These are phyloP conservation scores for Rotaria sp. DNA, from an alignment of 2,888 invertebrate genomes.

Conservation along the genomic window DNA sequence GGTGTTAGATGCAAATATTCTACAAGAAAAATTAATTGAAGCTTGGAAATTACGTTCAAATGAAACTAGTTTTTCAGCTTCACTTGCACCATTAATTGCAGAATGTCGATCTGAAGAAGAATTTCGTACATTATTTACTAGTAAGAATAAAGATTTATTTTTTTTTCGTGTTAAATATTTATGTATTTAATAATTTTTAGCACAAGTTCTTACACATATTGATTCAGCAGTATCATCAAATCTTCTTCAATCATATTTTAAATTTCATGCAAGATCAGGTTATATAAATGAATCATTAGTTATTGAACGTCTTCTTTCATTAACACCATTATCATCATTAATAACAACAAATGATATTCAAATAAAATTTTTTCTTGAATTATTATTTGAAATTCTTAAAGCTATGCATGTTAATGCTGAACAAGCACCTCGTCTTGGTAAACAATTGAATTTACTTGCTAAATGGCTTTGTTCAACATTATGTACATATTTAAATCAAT, in stretches of 20 bases:
- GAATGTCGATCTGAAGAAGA: not conserved
- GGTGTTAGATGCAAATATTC: not conserved
- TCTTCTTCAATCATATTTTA: slow-evolving; percentile 6
- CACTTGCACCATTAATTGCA: not conserved
- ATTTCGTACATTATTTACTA: not conserved
- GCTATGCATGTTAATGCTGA: not conserved
- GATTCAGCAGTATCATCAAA: not conserved
- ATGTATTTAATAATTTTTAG: not conserved
- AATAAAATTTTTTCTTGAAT: slow-evolving; percentile 2
- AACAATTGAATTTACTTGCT: slow-evolving; percentile 26
- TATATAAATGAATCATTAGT: not conserved
- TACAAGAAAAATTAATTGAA: slow-evolving; percentile 20
- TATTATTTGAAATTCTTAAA: not conserved
- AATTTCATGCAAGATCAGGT: slow-evolving; percentile 16
- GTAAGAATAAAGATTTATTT: not conserved
- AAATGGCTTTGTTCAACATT: slow-evolving; percentile 10
- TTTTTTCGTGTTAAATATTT: too few relatives aligned
- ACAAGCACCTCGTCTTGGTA: not conserved
- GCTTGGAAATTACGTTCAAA: slow-evolving; percentile 12
- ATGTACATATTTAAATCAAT: not conserved
- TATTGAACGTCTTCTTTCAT: not conserved
- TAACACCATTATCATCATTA: not conserved
- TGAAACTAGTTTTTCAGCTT: slow-evolving; percentile 1
- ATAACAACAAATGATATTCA: not conserved
- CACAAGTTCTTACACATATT: not conserved